Conservation (phyloP, 2,888 invertebrate species). For the Emmelina monodactyla region DNA sequence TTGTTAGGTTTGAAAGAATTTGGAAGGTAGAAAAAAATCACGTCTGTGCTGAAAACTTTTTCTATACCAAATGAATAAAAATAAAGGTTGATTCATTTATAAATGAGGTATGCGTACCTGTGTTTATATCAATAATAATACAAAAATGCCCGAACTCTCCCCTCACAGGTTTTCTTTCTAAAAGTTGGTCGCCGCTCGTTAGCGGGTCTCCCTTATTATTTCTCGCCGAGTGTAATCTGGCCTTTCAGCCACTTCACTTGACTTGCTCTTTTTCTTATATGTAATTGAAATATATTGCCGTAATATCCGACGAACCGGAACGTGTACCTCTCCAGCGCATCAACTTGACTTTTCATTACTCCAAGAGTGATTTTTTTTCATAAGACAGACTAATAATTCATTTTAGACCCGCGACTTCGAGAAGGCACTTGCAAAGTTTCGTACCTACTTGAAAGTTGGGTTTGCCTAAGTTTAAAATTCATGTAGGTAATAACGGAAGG, state of each 20-base stretch:
- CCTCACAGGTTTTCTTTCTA: slow-evolving; percentile 48
- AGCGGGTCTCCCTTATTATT: slow-evolving; percentile 57
- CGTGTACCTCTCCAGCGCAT: slow-evolving; percentile 53
- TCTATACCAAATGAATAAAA: too few species aligned
- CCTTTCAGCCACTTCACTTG: slow-evolving; percentile 63
- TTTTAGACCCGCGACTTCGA: slow-evolving; percentile 41
- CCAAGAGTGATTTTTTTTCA: slow-evolving; percentile 56
- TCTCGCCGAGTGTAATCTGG: slow-evolving; percentile 56
- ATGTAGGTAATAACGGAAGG: too few species aligned
- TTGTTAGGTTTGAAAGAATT: too few species aligned
- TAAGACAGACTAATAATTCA: slow-evolving; percentile 60
- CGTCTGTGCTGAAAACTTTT: too few species aligned
- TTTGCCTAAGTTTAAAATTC: slow-evolving; percentile 17
- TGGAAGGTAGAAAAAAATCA: too few species aligned
- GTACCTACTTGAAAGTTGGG: slow-evolving; percentile 23
- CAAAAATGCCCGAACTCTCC: too few species aligned
- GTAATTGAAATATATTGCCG: slow-evolving; percentile 67
- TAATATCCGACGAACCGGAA: slow-evolving; percentile 61
- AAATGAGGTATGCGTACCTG: too few species aligned
- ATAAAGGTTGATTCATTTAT: too few species aligned
- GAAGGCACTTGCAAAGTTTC: slow-evolving; percentile 40
- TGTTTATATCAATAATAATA: too few species aligned
- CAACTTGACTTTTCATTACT: slow-evolving; percentile 62
- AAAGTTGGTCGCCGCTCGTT: slow-evolving; percentile 50
- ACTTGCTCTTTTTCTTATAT: slow-evolving; percentile 66